phyloP scores from a whole-genome alignment of 2,113 vertebrate species.

The Xiphias gladius region DNA sequence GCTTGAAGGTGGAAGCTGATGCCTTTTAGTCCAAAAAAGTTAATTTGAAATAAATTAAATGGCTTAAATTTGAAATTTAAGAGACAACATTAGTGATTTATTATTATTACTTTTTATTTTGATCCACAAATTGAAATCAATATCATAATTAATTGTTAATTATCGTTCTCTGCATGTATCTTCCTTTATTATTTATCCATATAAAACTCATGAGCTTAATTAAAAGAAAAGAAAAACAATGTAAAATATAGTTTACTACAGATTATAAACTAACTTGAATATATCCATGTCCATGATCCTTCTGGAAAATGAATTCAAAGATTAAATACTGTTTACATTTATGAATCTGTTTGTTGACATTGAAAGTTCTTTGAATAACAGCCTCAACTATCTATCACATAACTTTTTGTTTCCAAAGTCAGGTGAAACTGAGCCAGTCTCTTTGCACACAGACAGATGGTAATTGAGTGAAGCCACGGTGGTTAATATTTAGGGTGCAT shows the following conservation, averaged over 20 bases:
- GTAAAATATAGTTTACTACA: background rate
- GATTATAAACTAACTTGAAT: no score
- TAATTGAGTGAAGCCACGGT: conserved; percentile 49
- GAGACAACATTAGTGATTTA: background rate
- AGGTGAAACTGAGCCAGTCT: conserved; percentile 46
- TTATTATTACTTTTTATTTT: conserved; percentile 2
- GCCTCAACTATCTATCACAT: background rate
- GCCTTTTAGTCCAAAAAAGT: background rate
- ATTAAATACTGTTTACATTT: background rate
- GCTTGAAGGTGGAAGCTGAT: background rate
- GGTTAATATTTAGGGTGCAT: conserved; percentile 74
- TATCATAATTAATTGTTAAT: background rate
- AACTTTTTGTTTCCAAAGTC: conserved; percentile 66
- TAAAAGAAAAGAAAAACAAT: background rate
- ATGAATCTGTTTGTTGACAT: conserved; percentile 1
- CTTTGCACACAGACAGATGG: conserved; percentile 71
- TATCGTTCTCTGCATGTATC: background rate
- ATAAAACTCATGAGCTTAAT: background rate
- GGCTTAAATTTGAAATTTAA: background rate
- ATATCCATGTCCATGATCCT: background rate
- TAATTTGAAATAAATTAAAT: background rate
- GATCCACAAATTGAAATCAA: background rate
- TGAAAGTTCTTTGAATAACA: conserved; percentile 16
- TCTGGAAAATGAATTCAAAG: background rate
- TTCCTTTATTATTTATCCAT: background rate